Evolutionary conservation across 2,797 vertebrate species (phyloP).

Genomic region (Yasuhikotakia modesta): DNA sequence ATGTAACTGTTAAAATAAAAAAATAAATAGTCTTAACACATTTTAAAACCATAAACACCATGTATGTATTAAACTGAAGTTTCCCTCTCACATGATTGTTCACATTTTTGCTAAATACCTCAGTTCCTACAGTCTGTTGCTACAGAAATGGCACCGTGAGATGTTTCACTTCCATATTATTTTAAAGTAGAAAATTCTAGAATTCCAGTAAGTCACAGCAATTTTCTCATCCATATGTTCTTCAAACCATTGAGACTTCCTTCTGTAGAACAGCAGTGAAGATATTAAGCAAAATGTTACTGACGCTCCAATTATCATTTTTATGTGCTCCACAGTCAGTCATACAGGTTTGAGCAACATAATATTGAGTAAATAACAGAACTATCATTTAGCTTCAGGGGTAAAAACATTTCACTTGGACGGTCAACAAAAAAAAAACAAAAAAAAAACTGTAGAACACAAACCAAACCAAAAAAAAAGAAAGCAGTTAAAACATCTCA

Average conservation of each 20-base stretch:
- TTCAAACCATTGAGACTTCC: neutral
- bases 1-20: too few species aligned
- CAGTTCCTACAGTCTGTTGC: neutral
- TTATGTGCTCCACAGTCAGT: neutral
- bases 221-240: neutral
- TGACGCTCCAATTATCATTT: neutral
- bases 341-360: neutral
- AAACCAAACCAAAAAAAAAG: slow-evolving; percentile 5
- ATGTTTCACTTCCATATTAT: neutral
- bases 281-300: neutral
- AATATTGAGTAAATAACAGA: neutral
- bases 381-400: neutral
- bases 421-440: neutral
- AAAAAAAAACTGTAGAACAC: slow-evolving; percentile 5
- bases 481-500: slow-evolving; percentile 15
- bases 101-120: neutral
- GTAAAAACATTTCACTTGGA: neutral
- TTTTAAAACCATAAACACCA: neutral
- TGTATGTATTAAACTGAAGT: neutral
- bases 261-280: neutral
- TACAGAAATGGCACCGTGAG: neutral
- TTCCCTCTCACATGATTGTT: neutral
- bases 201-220: neutral
- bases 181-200: neutral
- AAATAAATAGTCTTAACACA: too few species aligned